Evolutionary conservation across 2,797 vertebrate genomes (phyloP).

Genomic region (Lindbergichthys nudifrons): DNA sequence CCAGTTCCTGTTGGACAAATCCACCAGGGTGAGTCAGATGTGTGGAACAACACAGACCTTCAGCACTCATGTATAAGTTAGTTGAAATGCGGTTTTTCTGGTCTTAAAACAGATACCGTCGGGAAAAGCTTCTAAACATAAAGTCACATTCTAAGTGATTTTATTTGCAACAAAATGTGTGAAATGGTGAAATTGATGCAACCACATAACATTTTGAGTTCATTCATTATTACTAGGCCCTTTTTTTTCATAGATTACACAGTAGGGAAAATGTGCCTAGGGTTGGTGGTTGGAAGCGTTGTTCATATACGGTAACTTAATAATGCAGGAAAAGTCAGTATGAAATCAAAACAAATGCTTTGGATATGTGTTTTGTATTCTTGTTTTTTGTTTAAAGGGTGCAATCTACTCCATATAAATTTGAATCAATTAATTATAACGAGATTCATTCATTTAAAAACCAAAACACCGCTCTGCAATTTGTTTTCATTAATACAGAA

Average conservation of each 20-base stretch:
- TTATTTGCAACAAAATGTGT: background rate
- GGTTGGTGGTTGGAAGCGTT: background rate
- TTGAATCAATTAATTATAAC: background rate
- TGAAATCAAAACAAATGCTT: background rate
- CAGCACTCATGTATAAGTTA: background rate
- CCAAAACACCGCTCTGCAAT: background rate
- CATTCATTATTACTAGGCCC: conserved; percentile 2
- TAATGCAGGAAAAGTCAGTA: background rate
- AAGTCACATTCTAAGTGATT: background rate
- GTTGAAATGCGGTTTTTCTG: background rate
- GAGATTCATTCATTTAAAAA: too few species aligned
- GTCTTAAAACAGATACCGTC: background rate
- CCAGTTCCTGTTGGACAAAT: conserved; percentile 96
- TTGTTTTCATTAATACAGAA: conserved; percentile 1
- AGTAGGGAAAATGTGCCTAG: background rate
- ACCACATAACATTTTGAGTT: conserved; percentile 28
- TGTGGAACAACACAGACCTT: conserved; percentile 5
- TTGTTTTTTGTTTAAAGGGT: background rate
- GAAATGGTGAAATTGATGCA: background rate
- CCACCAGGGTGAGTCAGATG: conserved; percentile 90
- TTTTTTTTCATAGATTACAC: conserved; percentile 8
- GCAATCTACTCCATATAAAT: background rate
- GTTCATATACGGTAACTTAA: background rate
- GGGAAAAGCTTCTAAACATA: conserved; percentile 1
- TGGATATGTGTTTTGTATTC: background rate